Percentiles rank a stretch among this genome's conserved stretches.
These are phyloP conservation scores for Stramonita haemastoma DNA, from an alignment of 2,888 invertebrate species.

Conservation along the genomic window DNA sequence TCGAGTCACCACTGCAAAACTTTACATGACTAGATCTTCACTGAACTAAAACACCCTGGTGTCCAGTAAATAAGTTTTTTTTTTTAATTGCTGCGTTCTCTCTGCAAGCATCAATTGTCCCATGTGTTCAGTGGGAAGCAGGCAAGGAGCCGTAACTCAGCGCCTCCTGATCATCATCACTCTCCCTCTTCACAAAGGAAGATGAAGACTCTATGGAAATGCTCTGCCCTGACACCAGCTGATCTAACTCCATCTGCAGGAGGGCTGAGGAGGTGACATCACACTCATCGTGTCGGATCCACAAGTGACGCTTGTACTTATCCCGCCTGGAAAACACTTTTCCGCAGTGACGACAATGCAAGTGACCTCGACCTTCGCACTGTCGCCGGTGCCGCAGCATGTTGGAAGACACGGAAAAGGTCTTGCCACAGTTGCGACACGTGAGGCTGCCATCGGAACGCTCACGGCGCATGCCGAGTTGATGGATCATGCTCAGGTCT, in stretches of 20 bases:
- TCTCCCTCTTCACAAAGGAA: neutral
- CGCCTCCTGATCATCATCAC: neutral
- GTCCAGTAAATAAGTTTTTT: too few relatives aligned
- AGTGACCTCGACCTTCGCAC: constrained; percentile 43
- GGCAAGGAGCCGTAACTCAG: neutral
- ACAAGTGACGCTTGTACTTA: constrained; percentile 40
- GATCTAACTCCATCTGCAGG: neutral
- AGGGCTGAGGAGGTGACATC: neutral
- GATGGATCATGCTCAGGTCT: neutral
- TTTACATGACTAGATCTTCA: too few relatives aligned
- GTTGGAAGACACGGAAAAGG: constrained; percentile 41
- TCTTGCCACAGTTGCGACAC: constrained; percentile 37
- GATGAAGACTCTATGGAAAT: neutral
- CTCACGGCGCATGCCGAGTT: neutral
- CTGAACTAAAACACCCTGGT: too few relatives aligned
- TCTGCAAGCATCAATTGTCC: too few relatives aligned
- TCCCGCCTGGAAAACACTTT: constrained; percentile 43
- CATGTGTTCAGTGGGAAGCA: neutral
- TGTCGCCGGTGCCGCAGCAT: constrained; percentile 45
- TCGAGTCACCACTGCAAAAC: too few relatives aligned
- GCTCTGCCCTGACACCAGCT: neutral
- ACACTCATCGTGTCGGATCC: neutral
- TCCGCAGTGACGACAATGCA: constrained; percentile 43
- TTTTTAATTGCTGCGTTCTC: neutral
- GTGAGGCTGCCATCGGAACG: constrained; percentile 1